These are phyloP conservation scores for Emydura subglobosa DNA, from an alignment of 2,113 vertebrate species.

Conservation along the genomic window DNA sequence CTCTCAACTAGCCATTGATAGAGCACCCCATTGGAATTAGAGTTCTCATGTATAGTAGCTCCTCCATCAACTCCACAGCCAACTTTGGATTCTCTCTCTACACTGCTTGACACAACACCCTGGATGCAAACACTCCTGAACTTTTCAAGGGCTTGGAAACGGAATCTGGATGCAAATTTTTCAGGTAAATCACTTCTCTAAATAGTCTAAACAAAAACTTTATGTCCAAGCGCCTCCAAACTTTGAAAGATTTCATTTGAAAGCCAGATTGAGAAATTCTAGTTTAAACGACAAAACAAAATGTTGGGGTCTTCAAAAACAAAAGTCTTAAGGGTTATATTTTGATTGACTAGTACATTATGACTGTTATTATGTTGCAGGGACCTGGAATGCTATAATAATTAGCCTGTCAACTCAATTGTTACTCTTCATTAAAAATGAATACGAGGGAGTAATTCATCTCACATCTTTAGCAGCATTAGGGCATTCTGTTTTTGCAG, in stretches of 20 bases:
- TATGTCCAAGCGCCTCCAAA: neutral
- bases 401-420: constrained; percentile 74
- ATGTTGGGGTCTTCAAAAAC: constrained; percentile 33
- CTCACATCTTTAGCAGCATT: constrained; percentile 62
- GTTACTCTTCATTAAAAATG: constrained; percentile 77
- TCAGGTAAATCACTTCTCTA: neutral
- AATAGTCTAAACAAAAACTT: neutral
- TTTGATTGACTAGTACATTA: constrained; percentile 72
- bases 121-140: neutral
- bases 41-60: fast-evolving
- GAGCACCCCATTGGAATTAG: neutral
- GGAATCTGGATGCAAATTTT: neutral
- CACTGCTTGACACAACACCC: fast-evolving
- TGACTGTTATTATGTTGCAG: constrained; percentile 60
- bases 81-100: neutral
- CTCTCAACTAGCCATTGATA: fast-evolving
- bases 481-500: constrained; percentile 42
- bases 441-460: constrained; percentile 70
- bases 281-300: constrained; percentile 55
- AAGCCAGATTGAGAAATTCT: neutral
- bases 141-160: neutral
- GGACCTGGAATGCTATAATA: constrained; percentile 65
- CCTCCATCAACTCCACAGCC: neutral
- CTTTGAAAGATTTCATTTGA: neutral
- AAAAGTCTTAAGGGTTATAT: constrained; percentile 14